A percentile compares a stretch with the other conserved stretches of the same genome.
Conservation (phyloP, 2,113 vertebrate genomes). For the Peromyscus polionotus region DNA sequence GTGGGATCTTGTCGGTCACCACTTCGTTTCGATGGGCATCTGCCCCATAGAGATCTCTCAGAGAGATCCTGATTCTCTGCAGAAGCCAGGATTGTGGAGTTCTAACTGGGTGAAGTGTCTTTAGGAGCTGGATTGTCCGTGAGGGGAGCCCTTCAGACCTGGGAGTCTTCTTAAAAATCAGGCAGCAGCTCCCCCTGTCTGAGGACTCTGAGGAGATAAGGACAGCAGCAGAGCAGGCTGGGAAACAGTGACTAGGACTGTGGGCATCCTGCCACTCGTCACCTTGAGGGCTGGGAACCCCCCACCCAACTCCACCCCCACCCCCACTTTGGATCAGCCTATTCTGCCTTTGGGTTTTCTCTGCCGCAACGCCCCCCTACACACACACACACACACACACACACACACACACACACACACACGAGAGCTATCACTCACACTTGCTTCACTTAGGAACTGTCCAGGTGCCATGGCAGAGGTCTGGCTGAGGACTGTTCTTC, state of each 20-base stretch:
- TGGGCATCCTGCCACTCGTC: not conserved
- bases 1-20: not conserved
- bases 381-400: no score
- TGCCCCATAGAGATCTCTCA: not conserved
- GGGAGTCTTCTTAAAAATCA: not conserved
- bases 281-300: not conserved
- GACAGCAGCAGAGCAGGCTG: no score
- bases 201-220: not conserved
- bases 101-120: not conserved
- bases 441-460: not conserved
- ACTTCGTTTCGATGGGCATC: not conserved
- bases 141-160: not conserved
- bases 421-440: not conserved
- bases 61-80: not conserved
- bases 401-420: no score
- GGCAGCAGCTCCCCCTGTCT: not conserved
- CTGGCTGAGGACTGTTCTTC: not conserved
- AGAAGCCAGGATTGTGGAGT: not conserved
- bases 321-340: not conserved
- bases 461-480: not conserved
- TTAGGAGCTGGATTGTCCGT: not conserved
- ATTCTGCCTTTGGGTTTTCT: not conserved
- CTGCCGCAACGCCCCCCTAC: not conserved
- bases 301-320: no score
- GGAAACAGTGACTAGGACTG: not conserved